phyloP scores from a whole-genome alignment of 2,797 vertebrate species.

The Platyrinchus mystaceus region DNA sequence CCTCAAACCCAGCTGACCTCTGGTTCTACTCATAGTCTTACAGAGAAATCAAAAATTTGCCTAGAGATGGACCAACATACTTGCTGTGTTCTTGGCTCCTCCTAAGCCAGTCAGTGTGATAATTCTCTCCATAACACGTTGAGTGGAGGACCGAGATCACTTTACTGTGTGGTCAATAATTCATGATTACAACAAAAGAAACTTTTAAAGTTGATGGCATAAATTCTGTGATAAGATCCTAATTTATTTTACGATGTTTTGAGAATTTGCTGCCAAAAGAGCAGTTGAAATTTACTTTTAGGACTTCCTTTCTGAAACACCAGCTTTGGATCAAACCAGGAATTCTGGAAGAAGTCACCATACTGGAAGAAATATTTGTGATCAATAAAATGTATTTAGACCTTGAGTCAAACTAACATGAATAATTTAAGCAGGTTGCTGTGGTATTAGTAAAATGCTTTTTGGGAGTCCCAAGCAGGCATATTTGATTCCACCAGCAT shows the following conservation, averaged over 20 bases:
- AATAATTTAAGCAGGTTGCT: background rate
- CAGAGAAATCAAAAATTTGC: background rate
- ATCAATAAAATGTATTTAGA: background rate
- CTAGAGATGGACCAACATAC: background rate
- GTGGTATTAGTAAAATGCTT: background rate
- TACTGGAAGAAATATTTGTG: background rate
- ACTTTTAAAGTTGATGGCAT: background rate
- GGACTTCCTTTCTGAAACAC: background rate
- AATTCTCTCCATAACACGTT: background rate
- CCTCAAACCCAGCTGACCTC: background rate
- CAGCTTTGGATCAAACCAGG: background rate
- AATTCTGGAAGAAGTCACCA: background rate
- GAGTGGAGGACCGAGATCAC: background rate
- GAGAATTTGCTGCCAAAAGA: background rate
- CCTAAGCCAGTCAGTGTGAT: background rate
- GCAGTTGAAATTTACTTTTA: background rate
- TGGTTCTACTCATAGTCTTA: background rate
- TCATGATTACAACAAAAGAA: background rate
- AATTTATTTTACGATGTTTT: background rate
- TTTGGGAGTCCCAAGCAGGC: background rate
- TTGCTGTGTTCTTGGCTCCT: background rate
- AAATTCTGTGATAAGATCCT: background rate
- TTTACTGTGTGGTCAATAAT: background rate
- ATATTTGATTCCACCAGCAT: background rate
- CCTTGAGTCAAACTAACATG: background rate